phyloP scores from a whole-genome alignment of 2,888 invertebrate species.

The Elysia crispata region DNA sequence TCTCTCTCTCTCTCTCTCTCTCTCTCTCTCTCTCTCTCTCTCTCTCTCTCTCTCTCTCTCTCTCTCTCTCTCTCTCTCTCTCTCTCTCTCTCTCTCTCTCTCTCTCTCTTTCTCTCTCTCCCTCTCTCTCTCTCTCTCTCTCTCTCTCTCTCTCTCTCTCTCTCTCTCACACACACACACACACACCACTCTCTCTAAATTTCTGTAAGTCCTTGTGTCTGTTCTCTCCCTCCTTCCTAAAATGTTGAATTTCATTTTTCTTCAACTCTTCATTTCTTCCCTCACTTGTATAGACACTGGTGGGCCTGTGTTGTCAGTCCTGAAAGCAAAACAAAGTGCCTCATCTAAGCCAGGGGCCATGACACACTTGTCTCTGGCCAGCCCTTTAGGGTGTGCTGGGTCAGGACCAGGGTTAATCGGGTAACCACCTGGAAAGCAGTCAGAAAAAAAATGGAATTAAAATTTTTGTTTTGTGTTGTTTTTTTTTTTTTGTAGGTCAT shows the following conservation, averaged over 20 bases:
- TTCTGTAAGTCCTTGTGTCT: too few relatives aligned
- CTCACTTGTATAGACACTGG: constrained; percentile 62
- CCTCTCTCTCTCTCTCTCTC: background rate
- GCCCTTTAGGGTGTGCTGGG: constrained; percentile 69
- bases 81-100: constrained; percentile 24
- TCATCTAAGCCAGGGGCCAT: constrained; percentile 60
- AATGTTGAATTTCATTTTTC: too few relatives aligned
- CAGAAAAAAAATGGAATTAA: background rate
- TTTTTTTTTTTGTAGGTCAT: too few relatives aligned
- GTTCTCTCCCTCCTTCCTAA: too few relatives aligned
- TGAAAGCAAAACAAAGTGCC: constrained; percentile 73
- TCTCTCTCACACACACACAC: background rate
- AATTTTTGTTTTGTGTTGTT: background rate
- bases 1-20: too few relatives aligned
- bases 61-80: too few relatives aligned
- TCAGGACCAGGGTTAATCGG: constrained; percentile 70
- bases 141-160: background rate
- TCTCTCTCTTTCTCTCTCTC: background rate
- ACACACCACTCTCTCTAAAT: background rate
- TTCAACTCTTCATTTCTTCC: too few relatives aligned
- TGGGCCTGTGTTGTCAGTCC: constrained; percentile 73
- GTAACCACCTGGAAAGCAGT: constrained; percentile 67
- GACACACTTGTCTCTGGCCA: constrained; percentile 68
- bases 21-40: too few relatives aligned
- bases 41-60: too few relatives aligned